phyloP scores from a whole-genome alignment of 2,113 vertebrate species.

The Apodemus speciosus region DNA sequence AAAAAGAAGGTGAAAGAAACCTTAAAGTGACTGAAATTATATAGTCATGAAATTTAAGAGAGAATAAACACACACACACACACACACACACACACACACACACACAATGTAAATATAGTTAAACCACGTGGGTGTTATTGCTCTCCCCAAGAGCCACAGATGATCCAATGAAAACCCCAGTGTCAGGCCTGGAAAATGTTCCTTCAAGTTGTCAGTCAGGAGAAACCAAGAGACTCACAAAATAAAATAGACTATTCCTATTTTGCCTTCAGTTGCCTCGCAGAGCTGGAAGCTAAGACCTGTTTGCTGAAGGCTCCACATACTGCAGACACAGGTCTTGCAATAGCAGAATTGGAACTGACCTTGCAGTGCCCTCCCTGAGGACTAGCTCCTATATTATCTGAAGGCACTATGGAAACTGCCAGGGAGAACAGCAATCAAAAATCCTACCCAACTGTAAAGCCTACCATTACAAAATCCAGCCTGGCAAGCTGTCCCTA shows the following conservation, averaged over 20 bases:
- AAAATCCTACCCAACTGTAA: background rate
- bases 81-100: background rate
- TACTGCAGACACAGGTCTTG: background rate
- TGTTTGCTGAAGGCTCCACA: background rate
- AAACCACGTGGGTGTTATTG: background rate
- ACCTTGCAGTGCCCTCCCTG: background rate
- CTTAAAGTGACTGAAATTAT: constrained; percentile 10
- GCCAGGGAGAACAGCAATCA: background rate
- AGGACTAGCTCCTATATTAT: background rate
- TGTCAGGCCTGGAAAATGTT: background rate
- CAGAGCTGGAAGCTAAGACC: background rate
- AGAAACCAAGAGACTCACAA: background rate
- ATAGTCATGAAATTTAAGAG: background rate
- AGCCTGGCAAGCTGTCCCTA: background rate
- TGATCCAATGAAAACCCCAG: background rate
- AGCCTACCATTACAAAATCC: background rate
- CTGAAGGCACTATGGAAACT: background rate
- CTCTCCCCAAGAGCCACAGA: background rate
- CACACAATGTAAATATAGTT: background rate
- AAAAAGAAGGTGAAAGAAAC: background rate
- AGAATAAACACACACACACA: background rate
- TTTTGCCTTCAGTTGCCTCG: background rate
- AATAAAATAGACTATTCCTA: background rate
- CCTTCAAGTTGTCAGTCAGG: background rate
- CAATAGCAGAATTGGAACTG: background rate